Base-by-base conservation (phyloP, 2,888 invertebrate species). In the Scaptomyza polygonia region DNA sequence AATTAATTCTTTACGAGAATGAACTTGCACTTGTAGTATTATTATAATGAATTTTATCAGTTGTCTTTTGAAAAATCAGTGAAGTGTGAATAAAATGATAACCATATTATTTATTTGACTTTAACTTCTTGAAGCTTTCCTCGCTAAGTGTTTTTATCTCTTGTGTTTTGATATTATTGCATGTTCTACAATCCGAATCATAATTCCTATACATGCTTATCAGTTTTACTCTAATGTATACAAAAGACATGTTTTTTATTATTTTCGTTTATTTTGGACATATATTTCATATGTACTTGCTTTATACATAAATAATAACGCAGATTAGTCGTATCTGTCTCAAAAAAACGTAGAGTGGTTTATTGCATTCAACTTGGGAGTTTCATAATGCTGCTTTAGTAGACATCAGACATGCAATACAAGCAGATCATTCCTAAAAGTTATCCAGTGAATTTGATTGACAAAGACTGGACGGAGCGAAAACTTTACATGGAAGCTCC, bases 381-480 rank as follows among this genome's bases (percentile, higher is more conserved):
- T 18, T 12, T 2, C 5, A 6, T 21, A 5, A 0, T 42, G 18
- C 11, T 6, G 12, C 21, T 3, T 61, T 39, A 73, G 67, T 67
- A n/a, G 9, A 16, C 5, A 9, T 8, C 6, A 16, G 30, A n/a
- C n/a, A 83, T 83, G 82, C 64, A 76, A 25, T 21, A 18, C n/a
- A 58, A 55, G 1, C 69, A 52, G 68, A 21, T 81, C 29, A 69
- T 51, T 29, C 82, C 82, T 0, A 76, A 69, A 39, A 68, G 52
- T 21, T 79, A 71, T 67, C 79, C 82, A 3, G 51, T 40, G 2
- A 52, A 68, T 27, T 36, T 79, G 1, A 59, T 79, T 14, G 30
- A 62, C 12, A 82, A 87, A 54, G 82, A 87, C 48, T 88, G 88
- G 87, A 48, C 62, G 1, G 56, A 40, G 21, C 21, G 21, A 21